Evolutionary conservation across 1,140 invertebrate genomes (phyloP).

Genomic region (Drosophila obscura): DNA sequence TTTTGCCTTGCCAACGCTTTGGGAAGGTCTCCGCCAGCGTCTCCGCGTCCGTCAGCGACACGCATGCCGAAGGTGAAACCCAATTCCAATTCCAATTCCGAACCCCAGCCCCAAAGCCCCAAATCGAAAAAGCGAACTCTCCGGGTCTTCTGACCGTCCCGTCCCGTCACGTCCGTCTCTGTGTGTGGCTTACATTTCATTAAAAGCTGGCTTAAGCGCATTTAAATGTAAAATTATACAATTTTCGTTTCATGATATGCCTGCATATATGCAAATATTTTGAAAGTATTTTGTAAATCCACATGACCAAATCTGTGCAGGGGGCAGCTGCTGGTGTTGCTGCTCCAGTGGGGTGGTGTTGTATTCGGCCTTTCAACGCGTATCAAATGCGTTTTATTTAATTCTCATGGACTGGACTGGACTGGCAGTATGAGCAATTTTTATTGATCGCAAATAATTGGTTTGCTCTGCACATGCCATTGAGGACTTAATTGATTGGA

Average conservation of each 20-base stretch:
- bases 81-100: constrained; percentile 25
- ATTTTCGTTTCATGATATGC: constrained; percentile 57
- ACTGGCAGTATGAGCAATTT: constrained; percentile 20
- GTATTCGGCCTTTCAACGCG: constrained; percentile 38
- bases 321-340: background rate
- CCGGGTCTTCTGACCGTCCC: too few species aligned
- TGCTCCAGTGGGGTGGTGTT: background rate
- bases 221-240: constrained; percentile 77
- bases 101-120: constrained; percentile 1
- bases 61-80: constrained; percentile 74
- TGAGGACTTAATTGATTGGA: constrained; percentile 20
- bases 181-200: constrained; percentile 67
- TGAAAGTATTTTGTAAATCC: constrained; percentile 63
- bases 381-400: constrained; percentile 27
- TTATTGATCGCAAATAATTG: constrained; percentile 20
- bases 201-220: constrained; percentile 72
- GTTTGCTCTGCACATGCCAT: constrained; percentile 17
- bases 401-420: constrained; percentile 13
- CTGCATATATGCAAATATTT: constrained; percentile 70
- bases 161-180: background rate
- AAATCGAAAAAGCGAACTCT: constrained; percentile 52
- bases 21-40: constrained; percentile 57
- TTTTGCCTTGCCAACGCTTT: constrained; percentile 26
- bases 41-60: constrained; percentile 2
- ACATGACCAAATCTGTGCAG: constrained; percentile 40